Evolutionary conservation across 2,797 vertebrate genomes (phyloP).

Genomic region (Prionace glauca): DNA sequence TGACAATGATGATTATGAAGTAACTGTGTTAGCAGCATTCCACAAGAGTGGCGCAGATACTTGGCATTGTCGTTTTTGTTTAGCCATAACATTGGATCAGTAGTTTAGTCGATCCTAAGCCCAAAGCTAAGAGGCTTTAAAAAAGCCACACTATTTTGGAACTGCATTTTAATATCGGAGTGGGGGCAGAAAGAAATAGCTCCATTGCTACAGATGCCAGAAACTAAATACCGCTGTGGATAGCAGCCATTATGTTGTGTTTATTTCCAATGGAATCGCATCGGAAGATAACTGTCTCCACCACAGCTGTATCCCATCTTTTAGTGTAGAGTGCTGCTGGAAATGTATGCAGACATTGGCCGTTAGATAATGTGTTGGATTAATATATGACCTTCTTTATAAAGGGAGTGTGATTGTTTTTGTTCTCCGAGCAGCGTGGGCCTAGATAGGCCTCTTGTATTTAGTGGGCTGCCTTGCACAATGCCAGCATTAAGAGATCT

Average conservation of each 20-base stretch:
- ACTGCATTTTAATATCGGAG: neutral
- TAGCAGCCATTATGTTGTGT: neutral
- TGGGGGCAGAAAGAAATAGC: neutral
- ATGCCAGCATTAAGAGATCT: neutral
- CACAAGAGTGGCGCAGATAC: neutral
- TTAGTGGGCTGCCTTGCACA: neutral
- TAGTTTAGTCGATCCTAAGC: neutral
- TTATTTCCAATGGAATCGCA: neutral
- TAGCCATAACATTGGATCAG: neutral
- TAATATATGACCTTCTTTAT: neutral
- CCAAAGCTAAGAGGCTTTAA: neutral
- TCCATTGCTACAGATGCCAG: neutral
- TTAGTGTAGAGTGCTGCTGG: neutral
- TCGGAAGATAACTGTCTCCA: neutral
- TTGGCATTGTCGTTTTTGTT: neutral
- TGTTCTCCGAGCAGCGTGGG: neutral
- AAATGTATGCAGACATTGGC: neutral
- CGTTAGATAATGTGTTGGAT: neutral
- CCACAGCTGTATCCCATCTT: neutral
- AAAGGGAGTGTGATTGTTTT: neutral
- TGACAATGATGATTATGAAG: neutral
- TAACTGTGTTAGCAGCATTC: neutral
- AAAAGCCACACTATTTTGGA: slow-evolving; percentile 19
- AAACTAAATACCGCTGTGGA: neutral
- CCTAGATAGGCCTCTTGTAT: neutral